Evolutionary conservation across 1,140 invertebrate genomes (phyloP).

Genomic region (Drosophila pseudoananassae): DNA sequence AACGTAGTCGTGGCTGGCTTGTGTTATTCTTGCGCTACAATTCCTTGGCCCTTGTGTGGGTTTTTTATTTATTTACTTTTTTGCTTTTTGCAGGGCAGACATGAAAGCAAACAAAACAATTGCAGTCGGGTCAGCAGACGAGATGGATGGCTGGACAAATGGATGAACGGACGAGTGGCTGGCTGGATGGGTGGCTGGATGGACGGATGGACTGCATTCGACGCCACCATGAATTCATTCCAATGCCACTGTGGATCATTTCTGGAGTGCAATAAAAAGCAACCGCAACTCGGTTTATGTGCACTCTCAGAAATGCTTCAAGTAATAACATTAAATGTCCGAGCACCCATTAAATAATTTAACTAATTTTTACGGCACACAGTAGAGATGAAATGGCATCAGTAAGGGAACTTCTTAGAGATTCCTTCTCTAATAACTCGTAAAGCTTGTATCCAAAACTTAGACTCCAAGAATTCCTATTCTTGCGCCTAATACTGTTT

Average conservation of each 20-base stretch:
- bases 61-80: constrained; percentile 17
- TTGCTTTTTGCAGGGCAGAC: constrained; percentile 62
- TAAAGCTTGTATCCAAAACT: background rate
- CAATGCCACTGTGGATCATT: constrained; percentile 54
- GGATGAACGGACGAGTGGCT: constrained; percentile 15
- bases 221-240: constrained; percentile 38
- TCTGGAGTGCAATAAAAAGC: constrained; percentile 74
- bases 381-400: background rate
- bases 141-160: constrained; percentile 24
- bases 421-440: background rate
- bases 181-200: constrained; percentile 8
- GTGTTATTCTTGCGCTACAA: constrained; percentile 68
- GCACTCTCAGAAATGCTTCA: constrained; percentile 8
- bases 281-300: constrained; percentile 27
- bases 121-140: constrained; percentile 51
- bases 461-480: background rate
- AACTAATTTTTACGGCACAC: constrained; percentile 1
- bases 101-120: constrained; percentile 74
- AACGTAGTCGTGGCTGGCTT: constrained; percentile 45
- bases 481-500: constrained; percentile 16
- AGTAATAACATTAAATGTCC: background rate
- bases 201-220: constrained; percentile 22
- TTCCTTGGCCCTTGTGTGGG: constrained; percentile 31
- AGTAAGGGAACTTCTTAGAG: background rate
- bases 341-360: background rate